A percentile compares a stretch with the other conserved stretches of the same genome.
phyloP scores from a whole-genome alignment of 2,888 invertebrate species.

The Sialis fuliginosa region DNA sequence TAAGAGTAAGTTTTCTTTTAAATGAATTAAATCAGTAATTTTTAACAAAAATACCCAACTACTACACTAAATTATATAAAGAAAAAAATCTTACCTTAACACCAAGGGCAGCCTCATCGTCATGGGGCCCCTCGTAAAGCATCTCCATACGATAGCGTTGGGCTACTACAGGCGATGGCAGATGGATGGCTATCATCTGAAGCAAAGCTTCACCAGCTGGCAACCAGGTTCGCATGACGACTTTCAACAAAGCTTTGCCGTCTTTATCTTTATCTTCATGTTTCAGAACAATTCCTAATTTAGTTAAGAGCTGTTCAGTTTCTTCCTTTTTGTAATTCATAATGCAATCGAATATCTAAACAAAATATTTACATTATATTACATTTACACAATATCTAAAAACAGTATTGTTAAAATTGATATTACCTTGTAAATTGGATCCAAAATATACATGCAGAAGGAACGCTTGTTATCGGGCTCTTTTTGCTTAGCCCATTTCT shows the following conservation, averaged over 20 bases:
- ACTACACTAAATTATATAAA: no score
- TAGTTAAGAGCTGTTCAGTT: conserved; percentile 68
- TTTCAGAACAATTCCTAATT: conserved; percentile 81
- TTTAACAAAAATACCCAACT: no score
- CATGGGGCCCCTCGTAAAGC: conserved; percentile 95
- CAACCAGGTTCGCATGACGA: conserved; percentile 98
- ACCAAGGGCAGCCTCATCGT: conserved; percentile 69
- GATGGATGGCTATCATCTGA: conserved; percentile 99
- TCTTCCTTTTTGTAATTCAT: conserved; percentile 61
- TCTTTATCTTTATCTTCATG: conserved; percentile 93
- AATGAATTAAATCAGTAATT: no score
- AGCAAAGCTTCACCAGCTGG: conserved; percentile 98
- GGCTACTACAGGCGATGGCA: conserved; percentile 97
- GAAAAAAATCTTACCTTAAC: conserved; percentile 39
- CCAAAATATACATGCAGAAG: conserved; percentile 97
- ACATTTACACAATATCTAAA: neutral
- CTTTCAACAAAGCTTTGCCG: conserved; percentile 89
- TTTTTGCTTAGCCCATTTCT: conserved; percentile 95
- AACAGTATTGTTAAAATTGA: conserved; percentile 7
- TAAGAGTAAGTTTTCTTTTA: no score
- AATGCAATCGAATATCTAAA: conserved; percentile 39
- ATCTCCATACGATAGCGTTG: conserved; percentile 99
- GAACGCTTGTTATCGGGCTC: conserved; percentile 87
- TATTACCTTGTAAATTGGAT: conserved; percentile 90
- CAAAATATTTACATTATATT: conserved; percentile 3